These are phyloP conservation scores for Bufo gargarizans DNA, from an alignment of 2,113 vertebrate genomes.

Conservation along the genomic window DNA sequence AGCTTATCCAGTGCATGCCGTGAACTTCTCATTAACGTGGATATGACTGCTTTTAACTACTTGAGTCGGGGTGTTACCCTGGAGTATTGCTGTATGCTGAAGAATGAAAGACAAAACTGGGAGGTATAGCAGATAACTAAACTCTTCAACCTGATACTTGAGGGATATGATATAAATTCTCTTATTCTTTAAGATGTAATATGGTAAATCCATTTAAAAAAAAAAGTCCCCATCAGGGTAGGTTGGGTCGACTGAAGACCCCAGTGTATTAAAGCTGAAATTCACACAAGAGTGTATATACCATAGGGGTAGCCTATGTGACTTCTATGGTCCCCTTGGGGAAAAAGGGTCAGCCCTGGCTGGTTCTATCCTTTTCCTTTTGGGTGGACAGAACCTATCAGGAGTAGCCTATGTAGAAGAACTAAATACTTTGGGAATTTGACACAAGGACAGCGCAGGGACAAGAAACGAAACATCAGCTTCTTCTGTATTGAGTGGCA, in stretches of 20 bases:
- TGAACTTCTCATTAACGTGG: conserved; percentile 75
- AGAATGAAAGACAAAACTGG: conserved; percentile 54
- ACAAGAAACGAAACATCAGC: background rate
- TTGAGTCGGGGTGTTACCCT: conserved; percentile 55
- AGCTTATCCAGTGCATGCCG: conserved; percentile 73
- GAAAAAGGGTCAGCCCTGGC: background rate
- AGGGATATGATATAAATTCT: conserved; percentile 4
- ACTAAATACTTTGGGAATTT: background rate
- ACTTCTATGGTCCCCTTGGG: background rate
- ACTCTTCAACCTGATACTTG: conserved; percentile 56
- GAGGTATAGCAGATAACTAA: conserved; percentile 20
- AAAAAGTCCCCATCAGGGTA: no score
- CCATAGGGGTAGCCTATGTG: background rate
- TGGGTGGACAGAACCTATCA: background rate
- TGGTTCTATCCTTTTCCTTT: background rate
- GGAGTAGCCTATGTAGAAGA: no score
- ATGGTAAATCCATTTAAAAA: background rate
- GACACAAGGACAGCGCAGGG: background rate
- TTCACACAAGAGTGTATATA: background rate
- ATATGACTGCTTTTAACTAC: conserved; percentile 69
- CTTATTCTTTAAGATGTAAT: background rate
- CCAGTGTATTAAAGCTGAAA: background rate
- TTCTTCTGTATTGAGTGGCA: background rate
- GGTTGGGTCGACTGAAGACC: background rate
- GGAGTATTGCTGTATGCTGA: conserved; percentile 61